Evolutionary conservation across 2,888 invertebrate genomes (phyloP).

Genomic region (Campaea margaritaria): DNA sequence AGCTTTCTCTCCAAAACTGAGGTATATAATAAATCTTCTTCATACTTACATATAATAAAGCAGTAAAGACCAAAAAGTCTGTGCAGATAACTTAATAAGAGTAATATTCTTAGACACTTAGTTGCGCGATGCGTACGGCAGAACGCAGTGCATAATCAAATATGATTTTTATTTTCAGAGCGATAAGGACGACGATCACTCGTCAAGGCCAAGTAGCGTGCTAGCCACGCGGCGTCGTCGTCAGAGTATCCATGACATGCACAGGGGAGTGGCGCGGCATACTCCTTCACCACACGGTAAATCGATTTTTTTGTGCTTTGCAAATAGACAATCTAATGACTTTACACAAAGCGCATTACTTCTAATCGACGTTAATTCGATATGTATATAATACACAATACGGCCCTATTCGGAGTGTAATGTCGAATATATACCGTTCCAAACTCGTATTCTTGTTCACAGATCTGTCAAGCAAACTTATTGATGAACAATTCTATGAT

Average conservation of each 20-base stretch:
- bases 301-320: background rate
- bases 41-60: no score
- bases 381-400: no score
- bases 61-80: no score
- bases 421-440: no score
- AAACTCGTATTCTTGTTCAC: conserved; percentile 9
- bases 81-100: no score
- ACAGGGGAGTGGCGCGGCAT: conserved; percentile 55
- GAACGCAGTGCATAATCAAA: background rate
- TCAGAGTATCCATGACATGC: conserved; percentile 71
- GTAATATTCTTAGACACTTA: no score
- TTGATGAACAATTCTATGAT: conserved; percentile 32
- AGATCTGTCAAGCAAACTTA: conserved; percentile 36
- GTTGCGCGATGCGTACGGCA: no score
- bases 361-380: no score
- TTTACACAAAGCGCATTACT: no score
- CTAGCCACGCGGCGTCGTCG: conserved; percentile 66
- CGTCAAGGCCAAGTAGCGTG: conserved; percentile 65
- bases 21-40: conserved; percentile 47
- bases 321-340: no score
- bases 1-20: conserved; percentile 63
- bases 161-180: conserved; percentile 45
- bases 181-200: conserved; percentile 57
- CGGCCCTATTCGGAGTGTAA: no score
- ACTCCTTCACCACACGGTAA: conserved; percentile 55